phyloP scores from a whole-genome alignment of 2,888 invertebrate genomes.

The Pycnomerus fuliginosus region DNA sequence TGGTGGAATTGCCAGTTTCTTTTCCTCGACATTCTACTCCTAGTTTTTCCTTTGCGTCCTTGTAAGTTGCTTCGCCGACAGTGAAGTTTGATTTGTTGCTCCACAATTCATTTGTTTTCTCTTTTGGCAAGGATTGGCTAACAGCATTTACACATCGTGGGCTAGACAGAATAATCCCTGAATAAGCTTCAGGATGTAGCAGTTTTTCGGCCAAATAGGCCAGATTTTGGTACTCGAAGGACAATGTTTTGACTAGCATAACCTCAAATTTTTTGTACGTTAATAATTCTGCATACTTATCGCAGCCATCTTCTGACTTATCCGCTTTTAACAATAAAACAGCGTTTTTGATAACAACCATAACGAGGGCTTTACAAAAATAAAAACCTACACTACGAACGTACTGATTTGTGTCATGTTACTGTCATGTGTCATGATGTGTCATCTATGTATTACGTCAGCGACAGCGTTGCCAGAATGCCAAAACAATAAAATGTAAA shows the following conservation, averaged over 20 bases:
- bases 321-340: constrained; percentile 48
- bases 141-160: constrained; percentile 59
- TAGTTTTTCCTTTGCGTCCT: constrained; percentile 51
- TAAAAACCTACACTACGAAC: too few species aligned
- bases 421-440: too few species aligned
- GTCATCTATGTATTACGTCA: too few species aligned
- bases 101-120: constrained; percentile 30
- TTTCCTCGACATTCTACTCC: constrained; percentile 55
- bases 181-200: constrained; percentile 51
- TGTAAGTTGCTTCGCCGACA: constrained; percentile 59
- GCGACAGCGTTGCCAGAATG: too few species aligned
- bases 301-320: constrained; percentile 41
- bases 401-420: too few species aligned
- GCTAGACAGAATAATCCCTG: constrained; percentile 59
- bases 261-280: constrained; percentile 53
- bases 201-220: constrained; percentile 51
- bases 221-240: constrained; percentile 56
- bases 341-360: constrained; percentile 34
- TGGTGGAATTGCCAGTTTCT: constrained; percentile 58
- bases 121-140: constrained; percentile 47
- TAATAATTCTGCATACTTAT: constrained; percentile 54
- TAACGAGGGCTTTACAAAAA: not conserved
- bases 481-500: too few species aligned
- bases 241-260: constrained; percentile 55
- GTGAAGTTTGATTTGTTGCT: constrained; percentile 36